These are phyloP conservation scores for Eupeodes corollae DNA, from an alignment of 1,140 invertebrate genomes.

Conservation along the genomic window DNA sequence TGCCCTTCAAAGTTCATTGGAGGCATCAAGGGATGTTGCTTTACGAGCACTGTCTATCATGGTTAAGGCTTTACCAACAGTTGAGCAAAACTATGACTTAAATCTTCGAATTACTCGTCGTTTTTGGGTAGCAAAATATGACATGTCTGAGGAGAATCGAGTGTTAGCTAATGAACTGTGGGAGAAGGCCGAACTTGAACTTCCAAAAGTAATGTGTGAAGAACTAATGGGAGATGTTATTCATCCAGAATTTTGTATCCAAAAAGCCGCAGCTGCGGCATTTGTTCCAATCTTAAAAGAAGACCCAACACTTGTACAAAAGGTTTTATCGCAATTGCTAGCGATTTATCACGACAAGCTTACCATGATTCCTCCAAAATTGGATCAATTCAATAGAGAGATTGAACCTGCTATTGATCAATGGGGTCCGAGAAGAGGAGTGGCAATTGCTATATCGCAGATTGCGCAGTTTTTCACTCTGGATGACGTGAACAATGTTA, in stretches of 20 bases:
- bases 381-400: constrained; percentile 86
- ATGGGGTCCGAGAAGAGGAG: constrained; percentile 79
- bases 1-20: constrained; percentile 53
- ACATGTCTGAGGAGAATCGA: constrained; percentile 56
- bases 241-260: constrained; percentile 65
- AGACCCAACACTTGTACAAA: constrained; percentile 43
- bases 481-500: constrained; percentile 56
- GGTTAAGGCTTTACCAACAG: constrained; percentile 48
- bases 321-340: constrained; percentile 53
- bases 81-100: constrained; percentile 47
- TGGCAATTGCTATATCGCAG: constrained; percentile 68
- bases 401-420: constrained; percentile 67
- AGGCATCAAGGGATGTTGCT: constrained; percentile 68
- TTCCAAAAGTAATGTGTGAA: constrained; percentile 46
- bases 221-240: constrained; percentile 64
- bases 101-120: constrained; percentile 52
- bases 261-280: constrained; percentile 64
- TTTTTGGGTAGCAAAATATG: constrained; percentile 68
- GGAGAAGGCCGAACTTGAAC: constrained; percentile 45
- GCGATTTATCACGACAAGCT: constrained; percentile 67
- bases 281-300: constrained; percentile 54
- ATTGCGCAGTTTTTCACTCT: constrained; percentile 50
- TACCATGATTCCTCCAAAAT: constrained; percentile 66
- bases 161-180: constrained; percentile 57
- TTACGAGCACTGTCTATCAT: constrained; percentile 61